Base-by-base conservation (phyloP, 2,113 vertebrate species). In the Oplegnathus fasciatus region DNA sequence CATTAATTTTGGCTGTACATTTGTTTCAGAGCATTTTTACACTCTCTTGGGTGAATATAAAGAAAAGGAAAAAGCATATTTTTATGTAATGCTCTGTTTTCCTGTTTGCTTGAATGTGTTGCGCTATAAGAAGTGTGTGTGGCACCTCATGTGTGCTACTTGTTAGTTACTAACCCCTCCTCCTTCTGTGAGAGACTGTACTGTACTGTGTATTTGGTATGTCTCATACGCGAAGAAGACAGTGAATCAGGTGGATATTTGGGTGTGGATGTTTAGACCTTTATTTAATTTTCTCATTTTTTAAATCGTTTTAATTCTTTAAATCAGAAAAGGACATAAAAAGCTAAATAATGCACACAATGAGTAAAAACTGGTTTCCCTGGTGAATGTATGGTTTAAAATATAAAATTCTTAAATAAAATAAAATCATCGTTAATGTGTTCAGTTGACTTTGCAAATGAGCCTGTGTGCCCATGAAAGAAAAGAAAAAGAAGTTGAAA, bases 401-500 rank as follows among this genome's bases (percentile, higher is more conserved):
- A 18, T 40, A 4, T 24, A 6, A 18, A 37, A n/a, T n/a, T n/a
- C n/a, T n/a, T n/a, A n/a, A n/a, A n/a, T n/a, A n/a, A n/a, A n/a
- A n/a, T n/a, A n/a, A n/a, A n/a, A n/a, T n/a, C n/a, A n/a, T n/a
- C n/a, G n/a, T n/a, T n/a, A n/a, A 44, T 55, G 20, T 44, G 68
- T 73, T 61, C 11, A 18, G 37, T 11, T 57, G 50, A 52, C 32
- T 46, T 26, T 50, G 52, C 26, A 9, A 42, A 32, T 14, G 34
- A 42, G 62, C n/a, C 37, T 8, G 6, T 26, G 3, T 48, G 55
- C 14, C 46, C 20, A 5, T 30, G 28, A 50, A 64, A 62, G 20
- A 37, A n/a, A 78, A 64, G 55, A 69, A 34, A 34, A 54, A 48
- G 28, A 74, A 61, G 61, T n/a, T 11, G 26, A 58, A 78, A 32